Evolutionary conservation across 2,113 vertebrate species (phyloP).

Genomic region (Brevimyrus niger): DNA sequence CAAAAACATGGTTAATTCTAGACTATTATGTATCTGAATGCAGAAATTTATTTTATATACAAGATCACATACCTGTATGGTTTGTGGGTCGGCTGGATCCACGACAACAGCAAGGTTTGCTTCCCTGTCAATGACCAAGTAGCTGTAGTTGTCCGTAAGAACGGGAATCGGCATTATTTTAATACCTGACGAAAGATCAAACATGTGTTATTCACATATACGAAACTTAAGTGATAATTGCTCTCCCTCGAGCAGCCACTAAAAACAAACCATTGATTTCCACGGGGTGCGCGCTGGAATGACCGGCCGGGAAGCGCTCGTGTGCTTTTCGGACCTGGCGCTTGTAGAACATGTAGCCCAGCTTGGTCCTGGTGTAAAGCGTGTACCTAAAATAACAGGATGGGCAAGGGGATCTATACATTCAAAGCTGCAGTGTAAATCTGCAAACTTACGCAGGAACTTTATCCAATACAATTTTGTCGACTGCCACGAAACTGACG

Average conservation of each 20-base stretch:
- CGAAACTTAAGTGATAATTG: neutral
- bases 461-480: neutral
- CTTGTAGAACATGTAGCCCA: constrained; percentile 89
- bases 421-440: neutral
- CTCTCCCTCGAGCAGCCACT: neutral
- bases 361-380: constrained; percentile 85
- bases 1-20: neutral
- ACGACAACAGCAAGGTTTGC: constrained; percentile 71
- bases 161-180: constrained; percentile 91
- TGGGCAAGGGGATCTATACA: neutral
- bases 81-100: constrained; percentile 85
- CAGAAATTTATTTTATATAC: too few relatives aligned
- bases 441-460: neutral
- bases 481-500: neutral
- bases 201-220: neutral
- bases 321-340: constrained; percentile 84
- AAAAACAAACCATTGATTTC: constrained; percentile 63
- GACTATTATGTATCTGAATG: neutral
- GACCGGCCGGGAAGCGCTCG: constrained; percentile 79
- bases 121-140: constrained; percentile 81
- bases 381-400: constrained; percentile 69
- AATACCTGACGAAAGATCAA: constrained; percentile 58
- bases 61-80: constrained; percentile 72
- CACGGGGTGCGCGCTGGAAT: constrained; percentile 69
- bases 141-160: constrained; percentile 94